Conservation (phyloP, 2,888 invertebrate genomes). For the Drosophila falleni region DNA sequence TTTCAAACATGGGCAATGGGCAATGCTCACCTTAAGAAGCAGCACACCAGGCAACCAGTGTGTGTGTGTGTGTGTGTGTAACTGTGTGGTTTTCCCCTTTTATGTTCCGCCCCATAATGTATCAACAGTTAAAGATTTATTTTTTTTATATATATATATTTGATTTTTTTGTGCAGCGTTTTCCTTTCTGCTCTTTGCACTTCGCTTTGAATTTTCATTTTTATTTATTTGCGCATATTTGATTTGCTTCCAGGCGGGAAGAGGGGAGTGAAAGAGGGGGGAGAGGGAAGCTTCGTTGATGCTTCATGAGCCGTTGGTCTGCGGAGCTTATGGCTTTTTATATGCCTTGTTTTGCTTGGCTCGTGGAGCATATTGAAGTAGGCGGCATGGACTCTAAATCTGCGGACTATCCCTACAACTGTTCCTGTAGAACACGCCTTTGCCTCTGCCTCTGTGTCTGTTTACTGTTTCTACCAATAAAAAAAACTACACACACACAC, state of each 20-base stretch:
- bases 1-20: constrained; percentile 57
- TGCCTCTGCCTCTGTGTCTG: constrained; percentile 21
- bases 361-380: constrained; percentile 73
- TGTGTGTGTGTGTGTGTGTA: constrained; percentile 14
- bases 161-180: constrained; percentile 24
- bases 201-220: constrained; percentile 76
- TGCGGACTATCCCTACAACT: constrained; percentile 22
- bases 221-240: constrained; percentile 80
- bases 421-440: neutral
- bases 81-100: constrained; percentile 13
- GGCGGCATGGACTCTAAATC: constrained; percentile 52
- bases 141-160: constrained; percentile 11
- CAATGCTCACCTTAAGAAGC: constrained; percentile 68
- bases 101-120: constrained; percentile 37
- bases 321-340: constrained; percentile 76
- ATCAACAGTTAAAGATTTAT: constrained; percentile 60
- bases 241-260: constrained; percentile 59
- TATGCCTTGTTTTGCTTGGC: constrained; percentile 72
- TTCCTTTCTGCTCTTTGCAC: constrained; percentile 55
- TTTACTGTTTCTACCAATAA: constrained; percentile 63
- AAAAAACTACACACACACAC: constrained; percentile 38
- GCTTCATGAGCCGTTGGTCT: constrained; percentile 50
- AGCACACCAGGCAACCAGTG: constrained; percentile 14
- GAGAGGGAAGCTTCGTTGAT: constrained; percentile 10
- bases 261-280: neutral